phyloP scores from a whole-genome alignment of 2,113 vertebrate genomes.

The Blennius ocellaris region DNA sequence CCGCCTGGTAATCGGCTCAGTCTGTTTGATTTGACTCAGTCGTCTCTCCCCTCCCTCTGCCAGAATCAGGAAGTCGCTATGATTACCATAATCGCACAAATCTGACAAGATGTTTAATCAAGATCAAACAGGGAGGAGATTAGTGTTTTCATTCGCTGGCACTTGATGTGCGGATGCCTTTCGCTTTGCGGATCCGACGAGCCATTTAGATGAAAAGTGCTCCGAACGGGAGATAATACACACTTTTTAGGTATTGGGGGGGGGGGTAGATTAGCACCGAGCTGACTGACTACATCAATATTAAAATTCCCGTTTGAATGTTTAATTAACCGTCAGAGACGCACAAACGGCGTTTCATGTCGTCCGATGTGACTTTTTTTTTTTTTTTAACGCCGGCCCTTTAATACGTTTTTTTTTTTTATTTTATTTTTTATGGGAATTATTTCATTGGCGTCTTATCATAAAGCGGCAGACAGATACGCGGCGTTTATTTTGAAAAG shows the following conservation, averaged over 20 bases:
- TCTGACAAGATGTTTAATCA: slow-evolving; percentile 79
- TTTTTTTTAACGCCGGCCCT: slow-evolving; percentile 36
- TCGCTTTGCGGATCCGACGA: slow-evolving; percentile 13
- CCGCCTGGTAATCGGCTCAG: slow-evolving; percentile 72
- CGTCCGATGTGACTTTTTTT: slow-evolving; percentile 34
- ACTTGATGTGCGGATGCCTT: slow-evolving; percentile 39
- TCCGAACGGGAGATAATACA: background rate
- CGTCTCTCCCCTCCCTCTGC: background rate
- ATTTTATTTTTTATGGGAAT: slow-evolving; percentile 64
- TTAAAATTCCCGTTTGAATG: slow-evolving; percentile 70
- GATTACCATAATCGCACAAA: slow-evolving; percentile 75
- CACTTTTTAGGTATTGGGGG: slow-evolving; percentile 14
- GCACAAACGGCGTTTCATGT: slow-evolving; percentile 53
- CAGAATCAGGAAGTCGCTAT: slow-evolving; percentile 62
- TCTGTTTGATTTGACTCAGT: slow-evolving; percentile 56
- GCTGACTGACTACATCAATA: slow-evolving; percentile 62
- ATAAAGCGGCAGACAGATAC: slow-evolving; percentile 58
- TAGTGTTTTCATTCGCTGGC: slow-evolving; percentile 63
- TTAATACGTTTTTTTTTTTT: slow-evolving; percentile 55
- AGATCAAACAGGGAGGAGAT: slow-evolving; percentile 73
- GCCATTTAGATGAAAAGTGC: slow-evolving; percentile 33
- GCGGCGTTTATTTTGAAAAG: slow-evolving; percentile 39
- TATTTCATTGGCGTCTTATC: slow-evolving; percentile 61
- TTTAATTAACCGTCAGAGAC: slow-evolving; percentile 66
- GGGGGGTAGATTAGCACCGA: slow-evolving; percentile 31